These are phyloP conservation scores for Remorina albescens DNA, from an alignment of 2,797 vertebrate genomes.

Conservation along the genomic window DNA sequence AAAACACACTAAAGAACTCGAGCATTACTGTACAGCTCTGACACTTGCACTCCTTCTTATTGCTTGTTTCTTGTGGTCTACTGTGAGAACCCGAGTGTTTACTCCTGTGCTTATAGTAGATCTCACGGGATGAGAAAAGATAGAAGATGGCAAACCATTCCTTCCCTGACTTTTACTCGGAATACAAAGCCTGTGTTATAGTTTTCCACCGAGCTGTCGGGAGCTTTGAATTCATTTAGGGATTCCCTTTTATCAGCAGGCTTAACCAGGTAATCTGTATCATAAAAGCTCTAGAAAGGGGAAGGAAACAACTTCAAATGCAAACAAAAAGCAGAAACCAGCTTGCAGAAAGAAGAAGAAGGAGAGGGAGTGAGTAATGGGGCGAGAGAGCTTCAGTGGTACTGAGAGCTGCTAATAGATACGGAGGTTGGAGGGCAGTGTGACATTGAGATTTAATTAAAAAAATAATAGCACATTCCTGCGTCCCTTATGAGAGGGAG, in stretches of 20 bases:
- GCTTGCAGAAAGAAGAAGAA: slow-evolving; percentile 13
- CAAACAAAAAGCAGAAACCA: slow-evolving; percentile 30
- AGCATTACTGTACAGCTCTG: slow-evolving; percentile 28
- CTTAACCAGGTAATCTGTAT: slow-evolving; percentile 18
- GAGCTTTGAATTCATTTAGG: slow-evolving; percentile 36
- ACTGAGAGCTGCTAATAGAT: slow-evolving; percentile 70
- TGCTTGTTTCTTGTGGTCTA: slow-evolving; percentile 26
- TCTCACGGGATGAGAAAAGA: slow-evolving; percentile 29
- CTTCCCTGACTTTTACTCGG: slow-evolving; percentile 27
- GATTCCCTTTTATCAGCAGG: slow-evolving; percentile 13
- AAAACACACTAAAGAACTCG: slow-evolving; percentile 44
- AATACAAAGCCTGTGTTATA: slow-evolving; percentile 41
- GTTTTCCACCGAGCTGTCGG: slow-evolving; percentile 20
- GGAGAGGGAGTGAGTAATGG: neutral
- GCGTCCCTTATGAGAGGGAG: slow-evolving; percentile 54
- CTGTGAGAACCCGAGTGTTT: slow-evolving; percentile 25
- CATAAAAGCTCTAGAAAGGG: slow-evolving; percentile 18
- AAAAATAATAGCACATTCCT: slow-evolving; percentile 82
- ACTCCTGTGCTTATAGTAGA: slow-evolving; percentile 19
- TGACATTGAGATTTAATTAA: slow-evolving; percentile 89
- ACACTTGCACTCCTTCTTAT: slow-evolving; percentile 39
- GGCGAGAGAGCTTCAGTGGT: slow-evolving; percentile 25
- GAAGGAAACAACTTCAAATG: neutral
- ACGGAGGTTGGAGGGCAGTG: slow-evolving; percentile 80
- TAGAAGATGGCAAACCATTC: slow-evolving; percentile 32